phyloP scores from a whole-genome alignment of 2,888 invertebrate genomes.

The Drosophila peninsularis region DNA sequence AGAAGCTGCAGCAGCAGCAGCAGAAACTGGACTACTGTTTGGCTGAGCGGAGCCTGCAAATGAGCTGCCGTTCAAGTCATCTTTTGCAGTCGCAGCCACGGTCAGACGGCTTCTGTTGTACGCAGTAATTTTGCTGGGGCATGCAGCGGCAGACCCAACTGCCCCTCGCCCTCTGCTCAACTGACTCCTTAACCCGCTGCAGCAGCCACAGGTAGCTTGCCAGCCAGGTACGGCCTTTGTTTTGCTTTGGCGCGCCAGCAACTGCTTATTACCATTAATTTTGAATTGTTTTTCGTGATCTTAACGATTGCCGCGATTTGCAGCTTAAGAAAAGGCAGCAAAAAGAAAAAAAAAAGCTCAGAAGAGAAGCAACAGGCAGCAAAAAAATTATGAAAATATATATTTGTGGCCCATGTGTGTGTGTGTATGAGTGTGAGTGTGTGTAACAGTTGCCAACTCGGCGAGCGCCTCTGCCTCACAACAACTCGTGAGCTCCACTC shows the following conservation, averaged over 20 bases:
- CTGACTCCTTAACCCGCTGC: slow-evolving; percentile 6
- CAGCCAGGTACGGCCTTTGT: slow-evolving; percentile 59
- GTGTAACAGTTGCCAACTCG: background rate
- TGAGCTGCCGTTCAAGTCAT: slow-evolving; percentile 54
- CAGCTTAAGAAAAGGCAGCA: slow-evolving; percentile 70
- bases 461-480: slow-evolving; percentile 17
- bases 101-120: slow-evolving; percentile 84
- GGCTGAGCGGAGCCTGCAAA: slow-evolving; percentile 64
- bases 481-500: slow-evolving; percentile 46
- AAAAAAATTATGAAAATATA: slow-evolving; percentile 58
- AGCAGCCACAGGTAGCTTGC: slow-evolving; percentile 25
- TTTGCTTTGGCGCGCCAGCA: slow-evolving; percentile 71
- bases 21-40: slow-evolving; percentile 73
- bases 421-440: slow-evolving; percentile 16
- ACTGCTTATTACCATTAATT: slow-evolving; percentile 85
- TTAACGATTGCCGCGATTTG: slow-evolving; percentile 84
- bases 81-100: slow-evolving; percentile 41
- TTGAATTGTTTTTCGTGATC: slow-evolving; percentile 85
- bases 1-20: slow-evolving; percentile 8
- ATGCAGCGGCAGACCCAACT: slow-evolving; percentile 35
- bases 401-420: slow-evolving; percentile 27
- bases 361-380: slow-evolving; percentile 37
- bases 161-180: slow-evolving; percentile 16
- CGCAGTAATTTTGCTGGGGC: slow-evolving; percentile 84
- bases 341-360: slow-evolving; percentile 23